A percentile compares a stretch with the other conserved stretches of the same genome.
Conservation (phyloP, 2,797 vertebrate genomes). For the Melanotaenia boesemani region DNA sequence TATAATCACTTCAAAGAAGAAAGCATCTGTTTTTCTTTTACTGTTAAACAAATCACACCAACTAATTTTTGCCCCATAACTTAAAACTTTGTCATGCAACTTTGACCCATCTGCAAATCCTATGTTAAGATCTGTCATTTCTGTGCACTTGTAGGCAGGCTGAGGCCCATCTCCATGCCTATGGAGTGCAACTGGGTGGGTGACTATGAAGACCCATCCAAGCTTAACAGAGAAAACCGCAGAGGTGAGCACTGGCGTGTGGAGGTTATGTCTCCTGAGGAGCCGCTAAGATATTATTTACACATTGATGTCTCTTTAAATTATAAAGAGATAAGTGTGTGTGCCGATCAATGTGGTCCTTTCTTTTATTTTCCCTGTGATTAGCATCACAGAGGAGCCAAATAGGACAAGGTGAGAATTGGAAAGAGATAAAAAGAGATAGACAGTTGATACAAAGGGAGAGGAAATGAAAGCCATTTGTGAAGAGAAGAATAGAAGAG, state of each 20-base stretch:
- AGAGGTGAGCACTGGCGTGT: slow-evolving; percentile 64
- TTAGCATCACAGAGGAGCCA: slow-evolving; percentile 69
- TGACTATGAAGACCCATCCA: slow-evolving; percentile 96
- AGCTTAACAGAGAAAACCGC: slow-evolving; percentile 92
- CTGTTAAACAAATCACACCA: not conserved
- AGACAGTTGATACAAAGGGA: slow-evolving; percentile 45
- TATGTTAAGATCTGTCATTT: slow-evolving; percentile 24
- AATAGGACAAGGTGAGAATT: slow-evolving; percentile 37
- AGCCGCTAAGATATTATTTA: slow-evolving; percentile 65
- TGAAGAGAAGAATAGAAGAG: slow-evolving; percentile 29
- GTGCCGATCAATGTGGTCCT: slow-evolving; percentile 48
- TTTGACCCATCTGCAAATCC: not conserved
- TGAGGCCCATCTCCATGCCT: slow-evolving; percentile 99
- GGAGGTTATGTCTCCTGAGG: slow-evolving; percentile 41
- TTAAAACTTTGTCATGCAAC: not conserved
- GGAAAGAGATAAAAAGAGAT: slow-evolving; percentile 1
- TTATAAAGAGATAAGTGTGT: slow-evolving; percentile 65
- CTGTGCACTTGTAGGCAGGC: slow-evolving; percentile 83
- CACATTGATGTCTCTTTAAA: slow-evolving; percentile 61
- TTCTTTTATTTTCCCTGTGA: slow-evolving; percentile 60
- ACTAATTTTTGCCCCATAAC: not conserved
- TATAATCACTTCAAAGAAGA: too few species aligned
- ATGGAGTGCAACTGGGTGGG: slow-evolving; percentile 99
- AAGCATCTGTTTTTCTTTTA: not conserved
- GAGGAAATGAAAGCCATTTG: slow-evolving; percentile 55